Conservation (phyloP, 2,888 invertebrate genomes). For the Parnassius orleans region DNA sequence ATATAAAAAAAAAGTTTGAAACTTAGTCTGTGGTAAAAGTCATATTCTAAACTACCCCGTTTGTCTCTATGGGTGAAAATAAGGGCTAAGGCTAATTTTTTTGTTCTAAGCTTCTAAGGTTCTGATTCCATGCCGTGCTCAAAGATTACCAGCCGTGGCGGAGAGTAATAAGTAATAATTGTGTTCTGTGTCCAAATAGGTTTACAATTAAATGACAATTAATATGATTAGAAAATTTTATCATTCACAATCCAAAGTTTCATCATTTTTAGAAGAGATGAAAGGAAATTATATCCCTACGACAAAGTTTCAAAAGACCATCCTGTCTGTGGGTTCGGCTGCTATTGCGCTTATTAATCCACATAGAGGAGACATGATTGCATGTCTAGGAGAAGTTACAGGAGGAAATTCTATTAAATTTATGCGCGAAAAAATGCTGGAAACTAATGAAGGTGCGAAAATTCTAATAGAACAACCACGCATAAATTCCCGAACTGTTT, state of each 20-base stretch:
- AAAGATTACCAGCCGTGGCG: too few species aligned
- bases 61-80: too few species aligned
- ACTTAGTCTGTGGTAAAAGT: too few species aligned
- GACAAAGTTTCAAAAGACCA: slow-evolving; percentile 86
- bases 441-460: slow-evolving; percentile 87
- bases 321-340: slow-evolving; percentile 94
- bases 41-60: too few species aligned
- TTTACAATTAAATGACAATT: too few species aligned
- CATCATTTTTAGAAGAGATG: slow-evolving; percentile 83
- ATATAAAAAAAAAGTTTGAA: too few species aligned
- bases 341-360: slow-evolving; percentile 91
- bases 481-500: slow-evolving; percentile 91
- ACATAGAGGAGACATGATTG: slow-evolving; percentile 93
- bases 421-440: slow-evolving; percentile 88
- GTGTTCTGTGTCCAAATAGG: too few species aligned
- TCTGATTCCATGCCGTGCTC: too few species aligned
- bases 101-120: too few species aligned
- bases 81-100: too few species aligned
- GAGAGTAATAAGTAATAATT: too few species aligned
- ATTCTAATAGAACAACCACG: slow-evolving; percentile 91
- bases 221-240: slow-evolving; percentile 45
- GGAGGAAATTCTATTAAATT: slow-evolving; percentile 85
- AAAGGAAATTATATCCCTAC: slow-evolving; percentile 83
- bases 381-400: slow-evolving; percentile 96
- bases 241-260: slow-evolving; percentile 38